These are phyloP conservation scores for Bursaphelenchus mucronatus DNA, from an alignment of 1,140 invertebrate species.

Conservation along the genomic window DNA sequence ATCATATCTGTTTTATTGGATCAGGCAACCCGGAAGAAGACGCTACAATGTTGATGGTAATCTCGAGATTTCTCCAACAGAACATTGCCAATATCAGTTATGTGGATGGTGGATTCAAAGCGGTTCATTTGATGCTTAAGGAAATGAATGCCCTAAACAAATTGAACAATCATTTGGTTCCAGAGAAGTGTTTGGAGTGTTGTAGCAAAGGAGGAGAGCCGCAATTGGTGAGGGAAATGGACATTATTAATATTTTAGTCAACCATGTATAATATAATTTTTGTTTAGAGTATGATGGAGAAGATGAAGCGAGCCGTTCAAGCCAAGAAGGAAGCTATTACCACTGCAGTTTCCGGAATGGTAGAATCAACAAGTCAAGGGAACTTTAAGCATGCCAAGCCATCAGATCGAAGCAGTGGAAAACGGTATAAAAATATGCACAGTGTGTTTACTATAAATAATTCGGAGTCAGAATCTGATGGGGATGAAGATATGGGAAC, in stretches of 20 bases:
- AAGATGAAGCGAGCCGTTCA: constrained; percentile 29
- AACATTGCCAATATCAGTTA: constrained; percentile 86
- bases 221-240: constrained; percentile 2
- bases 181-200: constrained; percentile 57
- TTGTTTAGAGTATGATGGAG: constrained; percentile 36
- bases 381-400: constrained; percentile 53
- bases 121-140: constrained; percentile 57
- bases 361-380: constrained; percentile 12
- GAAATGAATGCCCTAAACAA: constrained; percentile 42
- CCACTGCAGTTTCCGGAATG: constrained; percentile 34
- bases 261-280: constrained; percentile 3
- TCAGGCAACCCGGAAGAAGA: constrained; percentile 91
- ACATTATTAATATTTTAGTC: background rate
- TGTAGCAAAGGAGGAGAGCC: constrained; percentile 23
- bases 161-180: constrained; percentile 58
- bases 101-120: constrained; percentile 81
- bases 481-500: constrained; percentile 33
- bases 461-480: constrained; percentile 69
- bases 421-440: constrained; percentile 77
- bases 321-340: constrained; percentile 28
- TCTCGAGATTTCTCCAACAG: constrained; percentile 90
- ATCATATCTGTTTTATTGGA: constrained; percentile 89
- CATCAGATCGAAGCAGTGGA: constrained; percentile 75
- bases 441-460: constrained; percentile 88
- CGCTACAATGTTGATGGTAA: constrained; percentile 88